Conservation (phyloP, 2,797 vertebrate genomes). For the Mallotus villosus region DNA sequence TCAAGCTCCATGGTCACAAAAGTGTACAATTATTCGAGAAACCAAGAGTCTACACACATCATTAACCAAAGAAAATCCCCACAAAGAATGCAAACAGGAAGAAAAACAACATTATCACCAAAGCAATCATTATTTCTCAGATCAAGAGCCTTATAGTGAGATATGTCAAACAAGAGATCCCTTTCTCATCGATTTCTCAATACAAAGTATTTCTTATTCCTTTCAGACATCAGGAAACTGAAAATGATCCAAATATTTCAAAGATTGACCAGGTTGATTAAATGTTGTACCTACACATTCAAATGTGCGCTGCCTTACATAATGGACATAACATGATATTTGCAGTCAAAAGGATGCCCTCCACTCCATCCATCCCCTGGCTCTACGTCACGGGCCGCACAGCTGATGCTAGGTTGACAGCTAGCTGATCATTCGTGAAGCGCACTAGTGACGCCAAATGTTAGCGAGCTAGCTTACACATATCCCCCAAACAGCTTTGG, state of each 20-base stretch:
- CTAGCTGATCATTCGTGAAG: constrained; percentile 62
- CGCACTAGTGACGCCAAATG: constrained; percentile 71
- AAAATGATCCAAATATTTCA: background rate
- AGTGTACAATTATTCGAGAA: background rate
- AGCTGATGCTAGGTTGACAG: constrained; percentile 72
- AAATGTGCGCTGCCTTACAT: background rate
- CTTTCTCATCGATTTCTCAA: too few species aligned
- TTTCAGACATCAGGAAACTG: too few species aligned
- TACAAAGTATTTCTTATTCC: too few species aligned
- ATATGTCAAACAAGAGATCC: too few species aligned
- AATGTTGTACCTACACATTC: background rate
- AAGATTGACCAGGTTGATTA: background rate
- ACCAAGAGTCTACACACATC: background rate
- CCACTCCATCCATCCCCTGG: constrained; percentile 44
- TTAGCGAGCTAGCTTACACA: constrained; percentile 49
- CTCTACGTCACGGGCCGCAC: constrained; percentile 71
- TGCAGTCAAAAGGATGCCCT: constrained; percentile 8
- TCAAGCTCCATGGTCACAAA: constrained; percentile 5
- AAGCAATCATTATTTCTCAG: too few species aligned
- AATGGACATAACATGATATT: constrained; percentile 21
- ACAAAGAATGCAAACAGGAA: background rate
- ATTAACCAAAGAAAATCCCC: background rate
- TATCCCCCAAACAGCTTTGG: background rate
- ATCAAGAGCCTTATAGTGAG: too few species aligned
- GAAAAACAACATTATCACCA: background rate